These are phyloP conservation scores for Tenrec ecaudatus DNA, from an alignment of 2,113 vertebrate genomes.

Conservation along the genomic window DNA sequence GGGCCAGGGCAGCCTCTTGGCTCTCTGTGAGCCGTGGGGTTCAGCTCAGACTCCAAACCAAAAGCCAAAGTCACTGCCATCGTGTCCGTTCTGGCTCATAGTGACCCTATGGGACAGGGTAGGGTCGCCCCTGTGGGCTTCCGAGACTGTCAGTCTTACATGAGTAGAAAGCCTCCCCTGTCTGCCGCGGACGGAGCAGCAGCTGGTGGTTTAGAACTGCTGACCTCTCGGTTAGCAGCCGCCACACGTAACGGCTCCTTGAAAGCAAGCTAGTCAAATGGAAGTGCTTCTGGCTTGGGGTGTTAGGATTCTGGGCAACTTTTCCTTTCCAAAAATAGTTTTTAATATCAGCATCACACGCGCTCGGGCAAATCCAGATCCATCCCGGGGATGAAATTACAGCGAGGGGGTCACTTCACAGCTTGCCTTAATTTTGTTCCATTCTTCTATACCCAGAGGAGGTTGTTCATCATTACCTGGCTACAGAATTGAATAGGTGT, in stretches of 20 bases:
- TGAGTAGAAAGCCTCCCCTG: no score
- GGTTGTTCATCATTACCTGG: slow-evolving; percentile 72
- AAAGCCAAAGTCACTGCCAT: no score
- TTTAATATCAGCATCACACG: slow-evolving; percentile 28
- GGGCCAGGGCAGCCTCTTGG: not conserved
- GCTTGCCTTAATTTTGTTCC: slow-evolving; percentile 77
- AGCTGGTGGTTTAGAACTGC: no score
- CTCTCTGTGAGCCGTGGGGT: no score
- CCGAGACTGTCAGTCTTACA: no score
- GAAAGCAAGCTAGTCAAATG: not conserved
- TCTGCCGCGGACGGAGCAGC: no score
- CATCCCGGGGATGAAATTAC: slow-evolving; percentile 42
- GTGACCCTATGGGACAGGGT: no score
- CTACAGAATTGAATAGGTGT: slow-evolving; percentile 81
- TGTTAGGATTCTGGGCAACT: not conserved
- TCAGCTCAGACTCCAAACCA: no score
- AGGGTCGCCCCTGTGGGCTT: no score
- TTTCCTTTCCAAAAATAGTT: not conserved
- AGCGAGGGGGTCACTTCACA: slow-evolving; percentile 57
- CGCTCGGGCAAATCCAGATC: not conserved
- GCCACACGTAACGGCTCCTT: no score
- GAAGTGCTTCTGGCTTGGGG: not conserved
- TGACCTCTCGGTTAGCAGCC: no score
- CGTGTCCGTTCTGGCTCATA: no score
- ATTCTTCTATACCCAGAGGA: slow-evolving; percentile 73